Base-by-base conservation (phyloP, 2,888 invertebrate species). In the Rhingia campestris region DNA sequence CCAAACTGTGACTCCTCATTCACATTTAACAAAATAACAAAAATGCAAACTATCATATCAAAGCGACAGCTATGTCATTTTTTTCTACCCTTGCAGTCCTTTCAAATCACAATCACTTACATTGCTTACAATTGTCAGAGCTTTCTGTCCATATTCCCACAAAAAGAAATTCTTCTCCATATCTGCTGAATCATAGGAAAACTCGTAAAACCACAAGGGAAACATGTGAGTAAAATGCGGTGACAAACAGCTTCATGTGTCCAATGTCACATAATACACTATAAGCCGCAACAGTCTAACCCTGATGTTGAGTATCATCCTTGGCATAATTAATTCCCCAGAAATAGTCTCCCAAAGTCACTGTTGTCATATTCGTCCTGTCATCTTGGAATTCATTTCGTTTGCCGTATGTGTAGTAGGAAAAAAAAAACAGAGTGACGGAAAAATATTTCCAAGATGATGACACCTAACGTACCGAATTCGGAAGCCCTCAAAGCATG, bases 291-390 rank as follows among this genome's bases (percentile, higher is more conserved):
- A 66, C 67, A 63, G 22, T 63, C 39, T 53, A 73, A 79, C 32
- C 51, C 49, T 35, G 59, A 69, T 74, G 79, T 22, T 22, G 22
- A 22, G 22, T 59, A 80, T 74, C 73, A 69, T 79, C 69, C 73
- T 59, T 70, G 80, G 84, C 80, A 84, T 84, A 84, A 84, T 84
- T 84, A 80, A 84, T 80, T 79, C 54, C 43, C 47, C 74, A 45
- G 64, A 79, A 82, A 73, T 61, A 35, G 54, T 59, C 53, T 54
- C 56, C 51, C 45, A 53, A 59, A 41, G 43, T 35, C 58, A 22
- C 2, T 22, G 22, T 22, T 22, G 22, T 22, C 22, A 22, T 22
- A 22, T 22, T 22, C 22, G 22, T 81, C 45, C 35, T 47, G 72
- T 33, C 73, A 47, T 56, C 39, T 73, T 45, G 12, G 41, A 47